Evolutionary conservation across 2,113 vertebrate species (phyloP).

Genomic region (Narcine bancroftii): DNA sequence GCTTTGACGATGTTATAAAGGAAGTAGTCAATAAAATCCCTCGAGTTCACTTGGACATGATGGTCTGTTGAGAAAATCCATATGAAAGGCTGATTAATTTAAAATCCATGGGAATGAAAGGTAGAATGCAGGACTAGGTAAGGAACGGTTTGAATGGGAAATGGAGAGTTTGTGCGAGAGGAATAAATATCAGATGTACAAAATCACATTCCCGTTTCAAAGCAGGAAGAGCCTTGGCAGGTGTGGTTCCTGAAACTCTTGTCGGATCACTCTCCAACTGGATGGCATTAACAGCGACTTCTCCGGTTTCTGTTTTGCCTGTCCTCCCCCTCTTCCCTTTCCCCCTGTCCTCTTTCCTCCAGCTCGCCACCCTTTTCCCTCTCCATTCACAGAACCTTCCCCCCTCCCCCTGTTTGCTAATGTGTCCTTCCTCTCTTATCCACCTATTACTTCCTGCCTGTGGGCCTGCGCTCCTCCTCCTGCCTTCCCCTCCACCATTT

Average conservation of each 20-base stretch:
- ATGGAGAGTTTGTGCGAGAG: background rate
- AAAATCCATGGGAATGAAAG: background rate
- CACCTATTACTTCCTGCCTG: no score
- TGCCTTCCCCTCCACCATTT: no score
- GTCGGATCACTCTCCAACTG: no score
- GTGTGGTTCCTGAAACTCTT: background rate
- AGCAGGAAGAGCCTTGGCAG: background rate
- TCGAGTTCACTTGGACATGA: background rate
- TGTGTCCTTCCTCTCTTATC: no score
- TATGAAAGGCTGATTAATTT: conserved; percentile 7
- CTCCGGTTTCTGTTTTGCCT: no score
- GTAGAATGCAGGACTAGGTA: background rate
- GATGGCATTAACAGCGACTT: no score
- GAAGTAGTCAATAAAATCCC: background rate
- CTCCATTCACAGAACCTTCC: no score
- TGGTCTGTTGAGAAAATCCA: conserved; percentile 15
- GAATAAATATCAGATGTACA: background rate
- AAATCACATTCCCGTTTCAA: background rate
- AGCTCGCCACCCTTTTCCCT: no score
- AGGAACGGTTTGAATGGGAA: background rate
- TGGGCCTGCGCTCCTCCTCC: no score
- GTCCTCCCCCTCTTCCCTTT: no score
- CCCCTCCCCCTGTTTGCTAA: no score
- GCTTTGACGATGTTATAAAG: background rate
- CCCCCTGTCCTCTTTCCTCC: no score